Conservation (phyloP, 2,113 vertebrate genomes). For the Prietella phreatophila region DNA sequence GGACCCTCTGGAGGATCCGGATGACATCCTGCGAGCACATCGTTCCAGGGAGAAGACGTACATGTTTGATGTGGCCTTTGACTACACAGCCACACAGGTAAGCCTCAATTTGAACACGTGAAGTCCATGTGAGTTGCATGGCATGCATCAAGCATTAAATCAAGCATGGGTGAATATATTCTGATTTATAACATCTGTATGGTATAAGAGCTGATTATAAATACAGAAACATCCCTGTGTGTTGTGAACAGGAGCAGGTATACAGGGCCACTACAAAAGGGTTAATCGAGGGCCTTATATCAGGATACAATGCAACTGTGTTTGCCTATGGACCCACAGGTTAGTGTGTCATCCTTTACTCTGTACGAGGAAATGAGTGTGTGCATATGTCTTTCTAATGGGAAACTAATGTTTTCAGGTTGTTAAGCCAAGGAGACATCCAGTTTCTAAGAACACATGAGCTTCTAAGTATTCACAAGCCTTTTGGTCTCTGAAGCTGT, state of each 20-base stretch:
- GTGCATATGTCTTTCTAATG: neutral
- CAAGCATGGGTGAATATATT: neutral
- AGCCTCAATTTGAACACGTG: neutral
- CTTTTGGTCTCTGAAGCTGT: neutral
- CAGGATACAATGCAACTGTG: conserved; percentile 87
- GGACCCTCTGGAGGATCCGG: conserved; percentile 87
- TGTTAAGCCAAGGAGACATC: neutral
- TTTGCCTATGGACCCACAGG: conserved; percentile 92
- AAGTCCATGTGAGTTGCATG: neutral
- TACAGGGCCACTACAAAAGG: conserved; percentile 84
- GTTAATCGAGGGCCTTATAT: conserved; percentile 83
- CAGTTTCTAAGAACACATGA: neutral
- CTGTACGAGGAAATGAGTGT: neutral
- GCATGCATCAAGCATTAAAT: neutral
- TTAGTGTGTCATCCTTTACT: conserved; percentile 50
- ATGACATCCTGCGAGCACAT: conserved; percentile 81
- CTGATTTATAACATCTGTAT: neutral
- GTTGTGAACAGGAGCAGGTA: conserved; percentile 80
- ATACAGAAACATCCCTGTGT: neutral
- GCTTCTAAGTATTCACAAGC: neutral
- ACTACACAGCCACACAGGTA: conserved; percentile 87
- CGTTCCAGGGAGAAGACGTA: conserved; percentile 88
- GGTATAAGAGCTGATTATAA: neutral
- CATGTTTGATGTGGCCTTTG: conserved; percentile 85
- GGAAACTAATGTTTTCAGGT: conserved; percentile 13